These are phyloP conservation scores for Erpobdella octoculata DNA, from an alignment of 2,888 invertebrate species.

Conservation along the genomic window DNA sequence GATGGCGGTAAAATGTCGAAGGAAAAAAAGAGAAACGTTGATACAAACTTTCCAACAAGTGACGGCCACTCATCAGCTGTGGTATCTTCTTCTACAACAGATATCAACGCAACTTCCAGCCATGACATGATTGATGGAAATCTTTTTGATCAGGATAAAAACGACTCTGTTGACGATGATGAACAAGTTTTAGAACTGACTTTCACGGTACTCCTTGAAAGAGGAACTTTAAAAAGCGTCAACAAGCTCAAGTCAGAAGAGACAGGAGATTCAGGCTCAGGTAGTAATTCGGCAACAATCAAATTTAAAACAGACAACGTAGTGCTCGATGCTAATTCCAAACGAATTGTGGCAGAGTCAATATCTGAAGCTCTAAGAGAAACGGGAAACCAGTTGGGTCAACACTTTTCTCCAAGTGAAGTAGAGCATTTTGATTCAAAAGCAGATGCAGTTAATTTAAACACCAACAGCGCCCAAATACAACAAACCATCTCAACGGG, in stretches of 20 bases:
- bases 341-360: conserved; percentile 15
- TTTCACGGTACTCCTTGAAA: conserved; percentile 19
- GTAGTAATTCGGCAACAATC: background rate
- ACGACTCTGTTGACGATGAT: background rate
- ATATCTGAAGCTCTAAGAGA: conserved; percentile 17
- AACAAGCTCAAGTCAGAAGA: background rate
- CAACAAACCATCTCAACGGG: background rate
- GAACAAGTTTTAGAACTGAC: conserved; percentile 18
- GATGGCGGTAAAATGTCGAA: no score
- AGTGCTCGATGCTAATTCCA: conserved; percentile 5
- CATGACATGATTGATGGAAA: no score
- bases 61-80: background rate
- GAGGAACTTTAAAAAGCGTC: conserved; percentile 15
- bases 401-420: background rate
- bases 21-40: background rate
- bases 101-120: background rate
- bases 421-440: no score
- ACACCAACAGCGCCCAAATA: background rate
- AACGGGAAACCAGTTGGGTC: background rate
- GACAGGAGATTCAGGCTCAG: background rate
- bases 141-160: no score
- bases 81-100: background rate
- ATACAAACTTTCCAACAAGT: background rate
- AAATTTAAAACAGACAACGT: conserved; percentile 12
- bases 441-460: background rate